phyloP scores from a whole-genome alignment of 2,888 invertebrate species.

The Drosophila nr. fundita region DNA sequence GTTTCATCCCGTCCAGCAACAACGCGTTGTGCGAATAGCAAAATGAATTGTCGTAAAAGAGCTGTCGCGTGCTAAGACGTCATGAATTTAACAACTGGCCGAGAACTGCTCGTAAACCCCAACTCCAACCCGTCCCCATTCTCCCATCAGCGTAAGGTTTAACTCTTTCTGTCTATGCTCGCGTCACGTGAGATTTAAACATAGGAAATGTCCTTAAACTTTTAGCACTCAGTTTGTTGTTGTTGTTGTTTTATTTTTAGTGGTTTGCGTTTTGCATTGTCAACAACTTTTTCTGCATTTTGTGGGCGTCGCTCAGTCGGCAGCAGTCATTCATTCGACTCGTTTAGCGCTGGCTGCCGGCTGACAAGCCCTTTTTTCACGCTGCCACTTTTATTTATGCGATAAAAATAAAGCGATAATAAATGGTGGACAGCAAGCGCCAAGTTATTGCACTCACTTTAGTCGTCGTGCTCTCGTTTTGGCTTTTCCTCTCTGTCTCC shows the following conservation, averaged over 20 bases:
- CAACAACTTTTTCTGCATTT: conserved; percentile 33
- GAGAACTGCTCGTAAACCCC: conserved; percentile 29
- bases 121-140: not conserved
- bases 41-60: conserved; percentile 65
- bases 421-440: conserved; percentile 71
- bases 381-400: conserved; percentile 74
- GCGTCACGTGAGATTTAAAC: conserved; percentile 52
- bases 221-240: conserved; percentile 40
- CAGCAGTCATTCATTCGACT: conserved; percentile 36
- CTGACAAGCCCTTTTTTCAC: conserved; percentile 78
- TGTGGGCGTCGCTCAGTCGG: conserved; percentile 14
- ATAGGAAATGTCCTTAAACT: conserved; percentile 73
- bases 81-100: conserved; percentile 68
- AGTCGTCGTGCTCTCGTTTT: not conserved
- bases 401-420: conserved; percentile 80
- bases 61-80: conserved; percentile 69
- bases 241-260: not conserved
- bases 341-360: conserved; percentile 7
- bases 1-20: not conserved
- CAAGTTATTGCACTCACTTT: conserved; percentile 73
- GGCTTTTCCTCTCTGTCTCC: not conserved
- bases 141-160: not conserved
- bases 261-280: conserved; percentile 29
- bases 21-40: conserved; percentile 38
- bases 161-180: not conserved